Base-by-base conservation (phyloP, 2,797 vertebrate species). In the Vipera latastei region DNA sequence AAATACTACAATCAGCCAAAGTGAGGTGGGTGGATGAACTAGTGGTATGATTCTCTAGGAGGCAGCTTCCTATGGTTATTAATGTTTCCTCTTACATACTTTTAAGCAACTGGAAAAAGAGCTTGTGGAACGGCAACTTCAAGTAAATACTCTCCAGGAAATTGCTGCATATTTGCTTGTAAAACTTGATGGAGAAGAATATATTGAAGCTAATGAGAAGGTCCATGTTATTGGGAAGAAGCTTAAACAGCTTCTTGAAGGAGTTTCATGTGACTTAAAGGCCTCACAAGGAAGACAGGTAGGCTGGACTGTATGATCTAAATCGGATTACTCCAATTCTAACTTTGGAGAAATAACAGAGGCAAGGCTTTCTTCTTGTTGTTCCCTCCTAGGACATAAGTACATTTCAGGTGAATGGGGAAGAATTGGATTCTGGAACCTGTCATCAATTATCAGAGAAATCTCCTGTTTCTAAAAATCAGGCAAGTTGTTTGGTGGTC, bases 121-220 rank as follows among this genome's bases (percentile, higher is more conserved):
- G 94, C 97, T 99, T 6, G 85, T 95, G 28, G 96, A 97, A 51
- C 95, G 93, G 0, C 98, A 98, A 83, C 95, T 92, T 16, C 96
- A 97, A 95, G 98, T 98, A 3, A 97, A 96, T 78, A 95, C 98
- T 0, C 97, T 99, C 59, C 98, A 98, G 95, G 98, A 98, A 26
- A 97, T 99, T 94, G 98, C 98, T 44, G 95, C 97, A 83, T 97
- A 97, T 95, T 98, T 99, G 86, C 98, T 99, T 12, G 94, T 97
- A 55, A 98, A 98, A 95, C 97, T 97, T 48, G 94, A 96, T 0
- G 97, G 95, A 0, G 98, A 98, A n/a, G 98, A 98, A 90, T 98
- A 98, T 6, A 55, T 97, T 18, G 98, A 99, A 97, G 98, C 98
- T 69, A 98, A 98, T 59, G 99, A 99, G 97, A 99, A 99, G 94